Conservation (phyloP, 2,113 vertebrate species). For the Dolichotis patagonum region DNA sequence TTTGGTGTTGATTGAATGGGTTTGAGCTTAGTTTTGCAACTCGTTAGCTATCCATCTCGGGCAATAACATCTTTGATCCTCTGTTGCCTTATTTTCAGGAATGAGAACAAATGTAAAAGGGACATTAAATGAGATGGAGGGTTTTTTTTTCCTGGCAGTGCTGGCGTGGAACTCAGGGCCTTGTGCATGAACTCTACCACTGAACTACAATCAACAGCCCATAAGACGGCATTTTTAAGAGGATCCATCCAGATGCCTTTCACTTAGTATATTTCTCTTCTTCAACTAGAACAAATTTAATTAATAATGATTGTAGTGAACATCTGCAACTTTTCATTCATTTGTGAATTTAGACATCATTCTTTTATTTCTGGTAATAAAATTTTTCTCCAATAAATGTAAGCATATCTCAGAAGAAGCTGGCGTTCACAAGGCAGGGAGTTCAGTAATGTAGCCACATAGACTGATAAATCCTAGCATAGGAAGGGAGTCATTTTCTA, state of each 20-base stretch:
- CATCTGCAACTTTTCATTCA: neutral
- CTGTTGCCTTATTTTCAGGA: neutral
- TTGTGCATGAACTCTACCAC: neutral
- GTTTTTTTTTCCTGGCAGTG: too few species aligned
- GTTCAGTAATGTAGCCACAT: neutral
- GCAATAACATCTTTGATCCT: neutral
- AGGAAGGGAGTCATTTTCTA: neutral
- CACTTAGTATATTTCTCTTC: neutral
- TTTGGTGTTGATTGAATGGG: neutral
- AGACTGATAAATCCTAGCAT: too few species aligned
- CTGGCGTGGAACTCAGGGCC: too few species aligned
- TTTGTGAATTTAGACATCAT: neutral
- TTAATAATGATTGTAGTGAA: neutral
- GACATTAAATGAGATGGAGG: neutral
- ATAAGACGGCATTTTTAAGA: neutral
- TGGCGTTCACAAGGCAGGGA: neutral
- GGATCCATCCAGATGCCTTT: neutral
- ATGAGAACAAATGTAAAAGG: neutral
- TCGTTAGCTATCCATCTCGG: neutral
- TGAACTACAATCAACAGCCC: neutral
- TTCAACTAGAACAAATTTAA: neutral
- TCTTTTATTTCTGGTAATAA: neutral
- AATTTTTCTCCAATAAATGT: neutral
- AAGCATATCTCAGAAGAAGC: neutral
- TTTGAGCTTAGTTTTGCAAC: neutral